These are phyloP conservation scores for Cercopithecus mona DNA, from an alignment of 2,113 vertebrate species.

Conservation along the genomic window DNA sequence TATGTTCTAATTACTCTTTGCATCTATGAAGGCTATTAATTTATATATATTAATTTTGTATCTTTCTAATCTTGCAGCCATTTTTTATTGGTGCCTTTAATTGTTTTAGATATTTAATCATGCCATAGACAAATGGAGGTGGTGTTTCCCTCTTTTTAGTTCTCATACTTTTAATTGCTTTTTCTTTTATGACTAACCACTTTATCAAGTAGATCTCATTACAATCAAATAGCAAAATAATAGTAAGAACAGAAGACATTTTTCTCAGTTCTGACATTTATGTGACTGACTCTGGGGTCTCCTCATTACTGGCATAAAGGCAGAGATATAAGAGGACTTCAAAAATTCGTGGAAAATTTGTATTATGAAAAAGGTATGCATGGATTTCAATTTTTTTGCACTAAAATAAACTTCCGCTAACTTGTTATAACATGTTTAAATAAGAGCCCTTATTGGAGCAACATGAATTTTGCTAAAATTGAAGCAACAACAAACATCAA, in stretches of 20 bases:
- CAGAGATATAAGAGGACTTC: background rate
- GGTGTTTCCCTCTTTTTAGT: background rate
- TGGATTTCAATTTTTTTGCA: background rate
- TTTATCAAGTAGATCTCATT: background rate
- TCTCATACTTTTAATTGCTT: background rate
- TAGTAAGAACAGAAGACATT: background rate
- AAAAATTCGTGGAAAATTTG: background rate
- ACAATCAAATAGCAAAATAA: background rate
- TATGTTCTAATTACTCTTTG: background rate
- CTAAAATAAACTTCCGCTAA: background rate
- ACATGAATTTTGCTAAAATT: background rate
- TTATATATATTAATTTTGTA: background rate
- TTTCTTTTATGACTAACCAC: background rate
- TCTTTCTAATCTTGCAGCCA: background rate
- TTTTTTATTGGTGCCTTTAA: background rate
- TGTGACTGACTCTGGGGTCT: background rate
- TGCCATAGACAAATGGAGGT: background rate
- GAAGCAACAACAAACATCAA: background rate
- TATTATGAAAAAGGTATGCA: background rate
- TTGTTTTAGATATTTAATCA: background rate
- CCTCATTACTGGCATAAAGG: background rate
- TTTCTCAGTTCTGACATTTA: background rate
- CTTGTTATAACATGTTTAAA: background rate
- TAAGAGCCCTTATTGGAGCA: background rate
- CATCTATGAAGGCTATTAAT: background rate